Conservation (phyloP, 1,140 invertebrate species). For the Druon quercuslanigerum region DNA sequence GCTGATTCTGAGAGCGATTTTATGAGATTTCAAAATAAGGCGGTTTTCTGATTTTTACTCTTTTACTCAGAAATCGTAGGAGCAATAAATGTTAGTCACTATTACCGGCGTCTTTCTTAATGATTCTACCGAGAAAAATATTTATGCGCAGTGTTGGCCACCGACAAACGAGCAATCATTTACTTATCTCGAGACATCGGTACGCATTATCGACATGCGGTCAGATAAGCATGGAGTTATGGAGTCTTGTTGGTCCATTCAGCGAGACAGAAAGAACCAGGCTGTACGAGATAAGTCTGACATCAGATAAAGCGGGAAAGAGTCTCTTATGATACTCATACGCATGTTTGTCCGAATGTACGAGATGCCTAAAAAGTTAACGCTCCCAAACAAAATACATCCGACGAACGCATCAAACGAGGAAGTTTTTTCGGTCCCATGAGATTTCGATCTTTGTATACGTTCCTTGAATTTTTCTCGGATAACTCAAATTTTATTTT, state of each 20-base stretch:
- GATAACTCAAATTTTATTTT: background rate
- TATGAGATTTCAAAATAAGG: constrained; percentile 5
- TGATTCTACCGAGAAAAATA: constrained; percentile 17
- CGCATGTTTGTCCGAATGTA: background rate
- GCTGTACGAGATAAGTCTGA: constrained; percentile 39
- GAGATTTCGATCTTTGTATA: background rate
- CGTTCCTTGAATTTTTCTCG: background rate
- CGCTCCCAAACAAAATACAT: background rate
- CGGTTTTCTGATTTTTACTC: constrained; percentile 1
- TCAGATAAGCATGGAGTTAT: constrained; percentile 45
- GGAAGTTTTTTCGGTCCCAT: background rate
- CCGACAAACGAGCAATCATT: constrained; percentile 38
- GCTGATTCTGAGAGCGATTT: background rate
- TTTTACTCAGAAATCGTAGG: constrained; percentile 8
- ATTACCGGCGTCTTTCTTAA: background rate
- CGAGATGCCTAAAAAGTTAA: background rate
- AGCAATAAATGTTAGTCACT: constrained; percentile 23
- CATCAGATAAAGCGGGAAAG: constrained; percentile 11
- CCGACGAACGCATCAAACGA: background rate
- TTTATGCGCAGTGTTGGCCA: constrained; percentile 9
- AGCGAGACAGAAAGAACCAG: constrained; percentile 42
- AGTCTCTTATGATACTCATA: constrained; percentile 45
- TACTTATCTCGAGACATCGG: constrained; percentile 50
- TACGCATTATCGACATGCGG: constrained; percentile 49
- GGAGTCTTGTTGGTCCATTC: constrained; percentile 34